Evolutionary conservation across 2,113 vertebrate genomes (phyloP).

Genomic region (Rhabdornis inornatus): DNA sequence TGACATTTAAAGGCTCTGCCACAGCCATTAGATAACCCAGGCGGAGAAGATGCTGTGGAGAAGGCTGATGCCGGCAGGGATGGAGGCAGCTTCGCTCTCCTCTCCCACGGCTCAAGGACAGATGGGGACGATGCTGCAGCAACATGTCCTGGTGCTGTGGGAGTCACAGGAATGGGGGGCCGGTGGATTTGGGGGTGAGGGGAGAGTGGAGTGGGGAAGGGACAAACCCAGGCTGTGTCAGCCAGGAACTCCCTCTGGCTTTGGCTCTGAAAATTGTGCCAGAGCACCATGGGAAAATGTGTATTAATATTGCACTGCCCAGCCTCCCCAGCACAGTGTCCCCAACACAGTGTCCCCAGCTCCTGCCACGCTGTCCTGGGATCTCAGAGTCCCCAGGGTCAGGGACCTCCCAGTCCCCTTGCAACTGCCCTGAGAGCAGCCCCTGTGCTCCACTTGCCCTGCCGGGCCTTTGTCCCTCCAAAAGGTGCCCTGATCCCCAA

Average conservation of each 20-base stretch:
- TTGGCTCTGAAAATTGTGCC: not conserved
- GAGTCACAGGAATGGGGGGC: not conserved
- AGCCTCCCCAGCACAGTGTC: accelerated
- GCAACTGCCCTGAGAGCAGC: not conserved
- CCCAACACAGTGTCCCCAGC: not conserved
- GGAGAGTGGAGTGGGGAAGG: not conserved
- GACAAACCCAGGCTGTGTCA: not conserved
- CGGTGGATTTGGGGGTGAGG: accelerated
- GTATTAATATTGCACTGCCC: not conserved
- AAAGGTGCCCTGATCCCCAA: not conserved
- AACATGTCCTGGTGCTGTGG: not conserved
- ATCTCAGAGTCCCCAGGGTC: not conserved
- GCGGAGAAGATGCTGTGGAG: not conserved
- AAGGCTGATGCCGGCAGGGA: not conserved
- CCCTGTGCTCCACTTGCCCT: not conserved
- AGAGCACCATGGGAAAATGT: not conserved
- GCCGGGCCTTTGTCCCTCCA: accelerated
- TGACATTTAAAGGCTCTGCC: slow-evolving; percentile 2
- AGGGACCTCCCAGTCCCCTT: not conserved
- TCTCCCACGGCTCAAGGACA: not conserved
- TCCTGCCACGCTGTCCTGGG: not conserved
- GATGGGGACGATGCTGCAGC: not conserved
- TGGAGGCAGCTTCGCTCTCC: not conserved
- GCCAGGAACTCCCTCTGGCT: not conserved
- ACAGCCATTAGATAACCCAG: not conserved